These are phyloP conservation scores for Lipophrys pholis DNA, from an alignment of 2,113 vertebrate genomes.

Conservation along the genomic window DNA sequence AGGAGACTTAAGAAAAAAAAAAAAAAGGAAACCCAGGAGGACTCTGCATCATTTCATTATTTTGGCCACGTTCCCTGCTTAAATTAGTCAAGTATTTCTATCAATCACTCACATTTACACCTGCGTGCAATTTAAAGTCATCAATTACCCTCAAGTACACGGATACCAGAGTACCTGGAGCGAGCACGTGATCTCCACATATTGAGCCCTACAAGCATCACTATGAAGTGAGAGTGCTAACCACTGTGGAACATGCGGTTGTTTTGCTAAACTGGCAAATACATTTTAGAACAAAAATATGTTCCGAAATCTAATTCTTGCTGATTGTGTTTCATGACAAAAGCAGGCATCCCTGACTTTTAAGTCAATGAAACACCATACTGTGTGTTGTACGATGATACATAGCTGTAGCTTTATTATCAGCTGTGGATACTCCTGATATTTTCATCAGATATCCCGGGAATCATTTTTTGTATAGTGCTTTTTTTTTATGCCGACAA, in stretches of 20 bases:
- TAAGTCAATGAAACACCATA: background rate
- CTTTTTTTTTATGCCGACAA: background rate
- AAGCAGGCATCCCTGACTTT: background rate
- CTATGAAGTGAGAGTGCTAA: no score
- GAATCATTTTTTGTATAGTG: background rate
- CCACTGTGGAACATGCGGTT: background rate
- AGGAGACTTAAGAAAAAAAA: conserved; percentile 12
- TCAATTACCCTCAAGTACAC: no score
- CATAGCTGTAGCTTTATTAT: conserved; percentile 1
- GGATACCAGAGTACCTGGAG: no score
- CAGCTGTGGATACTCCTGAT: conserved; percentile 2
- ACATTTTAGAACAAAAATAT: background rate
- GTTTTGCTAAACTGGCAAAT: background rate
- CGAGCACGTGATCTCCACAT: no score
- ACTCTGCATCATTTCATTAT: background rate
- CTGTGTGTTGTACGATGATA: background rate
- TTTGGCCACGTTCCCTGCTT: background rate
- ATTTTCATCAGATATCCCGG: background rate
- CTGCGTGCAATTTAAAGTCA: no score
- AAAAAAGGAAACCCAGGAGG: background rate
- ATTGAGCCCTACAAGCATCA: no score
- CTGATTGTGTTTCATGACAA: background rate
- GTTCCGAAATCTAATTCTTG: background rate
- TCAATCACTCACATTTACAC: no score
- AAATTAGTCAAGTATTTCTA: background rate